Evolutionary conservation across 2,113 vertebrate species (phyloP).

Genomic region (Ivindomyrus marchei): DNA sequence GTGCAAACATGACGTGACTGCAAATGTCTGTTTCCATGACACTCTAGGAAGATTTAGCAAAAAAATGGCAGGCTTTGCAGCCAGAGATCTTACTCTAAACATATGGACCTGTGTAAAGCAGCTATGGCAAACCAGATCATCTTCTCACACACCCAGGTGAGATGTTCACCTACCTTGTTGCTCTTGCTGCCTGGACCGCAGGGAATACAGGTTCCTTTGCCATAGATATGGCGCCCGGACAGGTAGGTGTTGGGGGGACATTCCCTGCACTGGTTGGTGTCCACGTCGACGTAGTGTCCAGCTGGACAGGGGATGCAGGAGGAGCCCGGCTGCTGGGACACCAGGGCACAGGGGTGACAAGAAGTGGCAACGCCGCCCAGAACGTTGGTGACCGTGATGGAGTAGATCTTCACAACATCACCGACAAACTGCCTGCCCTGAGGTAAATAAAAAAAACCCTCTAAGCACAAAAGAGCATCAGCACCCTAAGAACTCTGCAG

Average conservation of each 20-base stretch:
- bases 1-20: neutral
- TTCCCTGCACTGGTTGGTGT: conserved; percentile 77
- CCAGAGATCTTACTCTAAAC: neutral
- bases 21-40: neutral
- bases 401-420: conserved; percentile 86
- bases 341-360: conserved; percentile 81
- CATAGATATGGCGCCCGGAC: conserved; percentile 70
- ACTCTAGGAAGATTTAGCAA: neutral
- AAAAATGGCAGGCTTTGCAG: neutral
- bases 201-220: conserved; percentile 71
- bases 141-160: neutral
- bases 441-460: conserved; percentile 16
- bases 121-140: neutral
- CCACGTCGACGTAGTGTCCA: conserved; percentile 82
- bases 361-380: conserved; percentile 77
- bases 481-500: neutral
- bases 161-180: conserved; percentile 63
- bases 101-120: neutral
- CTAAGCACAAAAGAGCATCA: neutral
- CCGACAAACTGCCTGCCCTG: conserved; percentile 76
- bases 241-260: conserved; percentile 79
- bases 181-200: conserved; percentile 85
- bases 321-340: conserved; percentile 66
- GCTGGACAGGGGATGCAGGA: conserved; percentile 86
- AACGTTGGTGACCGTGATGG: conserved; percentile 77